Conservation (phyloP, 2,113 vertebrate species). For the Irena cyanogastra region DNA sequence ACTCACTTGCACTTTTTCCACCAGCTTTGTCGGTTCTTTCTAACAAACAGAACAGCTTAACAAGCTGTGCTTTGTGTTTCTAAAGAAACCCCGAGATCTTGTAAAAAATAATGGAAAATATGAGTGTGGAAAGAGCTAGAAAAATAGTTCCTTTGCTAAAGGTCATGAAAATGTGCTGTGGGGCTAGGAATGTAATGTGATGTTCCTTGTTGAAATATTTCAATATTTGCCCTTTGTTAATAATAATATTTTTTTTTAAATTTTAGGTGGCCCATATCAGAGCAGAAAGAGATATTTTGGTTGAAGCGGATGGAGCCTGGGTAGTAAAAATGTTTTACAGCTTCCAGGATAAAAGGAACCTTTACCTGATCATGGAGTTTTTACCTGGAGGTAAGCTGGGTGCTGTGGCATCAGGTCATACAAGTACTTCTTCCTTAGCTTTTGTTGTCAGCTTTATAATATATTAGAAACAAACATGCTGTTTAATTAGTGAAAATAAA, state of each 20-base stretch:
- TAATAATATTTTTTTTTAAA: accelerated
- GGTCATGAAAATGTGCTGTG: background rate
- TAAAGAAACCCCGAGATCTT: background rate
- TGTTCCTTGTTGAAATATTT: background rate
- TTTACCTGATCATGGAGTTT: slow-evolving; percentile 99
- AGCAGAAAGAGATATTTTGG: slow-evolving; percentile 95
- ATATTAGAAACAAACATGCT: background rate
- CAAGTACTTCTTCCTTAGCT: background rate
- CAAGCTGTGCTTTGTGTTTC: background rate
- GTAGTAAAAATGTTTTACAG: slow-evolving; percentile 99
- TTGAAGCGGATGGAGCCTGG: slow-evolving; percentile 97
- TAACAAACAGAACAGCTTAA: background rate
- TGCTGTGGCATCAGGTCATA: background rate
- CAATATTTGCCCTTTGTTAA: background rate
- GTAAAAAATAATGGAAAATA: background rate
- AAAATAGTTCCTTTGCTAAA: background rate
- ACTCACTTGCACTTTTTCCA: background rate
- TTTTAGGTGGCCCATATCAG: slow-evolving; percentile 92
- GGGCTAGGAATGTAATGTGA: background rate
- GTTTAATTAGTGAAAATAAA: background rate
- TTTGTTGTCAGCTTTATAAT: background rate
- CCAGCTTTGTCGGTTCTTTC: background rate
- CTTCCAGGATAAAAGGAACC: slow-evolving; percentile 98
- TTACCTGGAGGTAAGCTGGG: slow-evolving; percentile 87
- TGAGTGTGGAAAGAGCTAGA: background rate